phyloP scores from a whole-genome alignment of 2,113 vertebrate species.

The Xenus cinereus region DNA sequence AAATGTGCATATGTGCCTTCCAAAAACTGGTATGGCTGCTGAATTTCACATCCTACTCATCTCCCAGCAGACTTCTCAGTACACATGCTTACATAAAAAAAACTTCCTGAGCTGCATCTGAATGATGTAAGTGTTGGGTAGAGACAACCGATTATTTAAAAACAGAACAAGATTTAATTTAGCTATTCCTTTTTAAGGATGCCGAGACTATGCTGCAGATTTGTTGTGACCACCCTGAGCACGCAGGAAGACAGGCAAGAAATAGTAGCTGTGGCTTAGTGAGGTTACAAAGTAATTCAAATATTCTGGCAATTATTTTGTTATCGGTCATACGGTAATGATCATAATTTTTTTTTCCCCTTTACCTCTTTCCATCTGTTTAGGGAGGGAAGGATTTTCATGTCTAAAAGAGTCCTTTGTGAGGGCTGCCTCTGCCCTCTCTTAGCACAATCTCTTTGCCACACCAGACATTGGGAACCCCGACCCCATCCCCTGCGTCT shows the following conservation, averaged over 20 bases:
- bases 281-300: not conserved
- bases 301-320: not conserved
- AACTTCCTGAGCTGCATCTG: not conserved
- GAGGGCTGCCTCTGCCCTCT: not conserved
- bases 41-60: constrained; percentile 53
- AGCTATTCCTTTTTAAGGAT: not conserved
- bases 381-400: not conserved
- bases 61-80: not conserved
- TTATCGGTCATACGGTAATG: not conserved
- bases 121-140: constrained; percentile 26
- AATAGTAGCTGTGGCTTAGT: not conserved
- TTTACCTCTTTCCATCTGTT: not conserved
- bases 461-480: accelerated
- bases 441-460: not conserved
- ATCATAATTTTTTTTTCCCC: not conserved
- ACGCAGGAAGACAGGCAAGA: not conserved
- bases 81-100: constrained; percentile 3
- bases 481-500: accelerated
- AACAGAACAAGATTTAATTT: not conserved
- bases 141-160: constrained; percentile 16
- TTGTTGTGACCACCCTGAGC: not conserved
- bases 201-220: not conserved
- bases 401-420: not conserved
- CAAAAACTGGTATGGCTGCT: constrained; percentile 30
- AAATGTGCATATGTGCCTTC: constrained; percentile 4